Conservation (phyloP, 2,888 invertebrate genomes). For the Conus canariensis region DNA sequence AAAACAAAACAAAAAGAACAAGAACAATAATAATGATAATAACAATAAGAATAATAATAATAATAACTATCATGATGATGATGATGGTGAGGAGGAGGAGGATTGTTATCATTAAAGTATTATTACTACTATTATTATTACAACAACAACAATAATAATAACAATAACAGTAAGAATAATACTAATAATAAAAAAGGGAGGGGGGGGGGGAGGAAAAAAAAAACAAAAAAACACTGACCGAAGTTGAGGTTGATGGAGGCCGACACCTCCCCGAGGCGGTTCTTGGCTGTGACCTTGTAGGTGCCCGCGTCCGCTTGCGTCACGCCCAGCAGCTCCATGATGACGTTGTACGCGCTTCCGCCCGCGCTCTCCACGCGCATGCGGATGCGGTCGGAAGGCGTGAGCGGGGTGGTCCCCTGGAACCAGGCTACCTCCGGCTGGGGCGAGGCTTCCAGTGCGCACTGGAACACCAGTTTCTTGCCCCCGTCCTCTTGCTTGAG, state of each 20-base stretch:
- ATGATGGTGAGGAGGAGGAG: too few relatives aligned
- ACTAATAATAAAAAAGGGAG: too few relatives aligned
- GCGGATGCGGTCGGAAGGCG: conserved; percentile 90
- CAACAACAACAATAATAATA: too few relatives aligned
- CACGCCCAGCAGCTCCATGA: conserved; percentile 92
- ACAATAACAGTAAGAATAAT: too few relatives aligned
- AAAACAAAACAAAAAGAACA: too few relatives aligned
- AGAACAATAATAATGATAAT: too few relatives aligned
- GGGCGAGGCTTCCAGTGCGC: conserved; percentile 97
- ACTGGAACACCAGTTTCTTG: conserved; percentile 96
- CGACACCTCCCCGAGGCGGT: conserved; percentile 94
- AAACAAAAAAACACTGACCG: conserved; percentile 72
- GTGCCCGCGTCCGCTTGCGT: conserved; percentile 90
- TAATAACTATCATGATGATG: too few relatives aligned
- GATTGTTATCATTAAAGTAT: too few relatives aligned
- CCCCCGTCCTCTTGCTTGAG: conserved; percentile 98
- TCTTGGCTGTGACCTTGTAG: conserved; percentile 95
- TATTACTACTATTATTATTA: too few relatives aligned
- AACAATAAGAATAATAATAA: too few relatives aligned
- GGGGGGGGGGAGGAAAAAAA: too few relatives aligned
- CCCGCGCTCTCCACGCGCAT: conserved; percentile 90
- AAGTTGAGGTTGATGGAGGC: conserved; percentile 98
- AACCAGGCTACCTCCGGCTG: conserved; percentile 94
- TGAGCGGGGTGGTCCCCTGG: conserved; percentile 86
- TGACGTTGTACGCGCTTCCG: conserved; percentile 86